These are phyloP conservation scores for Hyppa rectilinea DNA, from an alignment of 2,888 invertebrate genomes.

Conservation along the genomic window DNA sequence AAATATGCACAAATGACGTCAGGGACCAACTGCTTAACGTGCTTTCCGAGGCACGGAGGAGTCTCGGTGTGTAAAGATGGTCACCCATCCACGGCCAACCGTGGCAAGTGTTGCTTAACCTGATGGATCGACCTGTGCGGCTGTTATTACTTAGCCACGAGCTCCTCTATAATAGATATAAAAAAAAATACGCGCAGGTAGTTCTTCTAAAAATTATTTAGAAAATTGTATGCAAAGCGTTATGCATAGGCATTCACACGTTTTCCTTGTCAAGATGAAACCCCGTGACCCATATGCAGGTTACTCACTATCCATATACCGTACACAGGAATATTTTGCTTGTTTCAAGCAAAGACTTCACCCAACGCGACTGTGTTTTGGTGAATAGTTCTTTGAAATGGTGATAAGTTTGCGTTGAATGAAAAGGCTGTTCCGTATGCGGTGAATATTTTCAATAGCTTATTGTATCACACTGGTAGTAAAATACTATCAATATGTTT, in stretches of 20 bases:
- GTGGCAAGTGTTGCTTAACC: no score
- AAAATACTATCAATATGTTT: slow-evolving; percentile 4
- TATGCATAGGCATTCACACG: slow-evolving; percentile 46
- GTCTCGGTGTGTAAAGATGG: no score
- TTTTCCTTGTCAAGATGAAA: slow-evolving; percentile 28
- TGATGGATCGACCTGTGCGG: no score
- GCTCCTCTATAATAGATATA: no score
- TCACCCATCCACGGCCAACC: no score
- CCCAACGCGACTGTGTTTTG: neutral
- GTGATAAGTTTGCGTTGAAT: neutral
- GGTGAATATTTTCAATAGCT: neutral
- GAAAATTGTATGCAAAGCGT: slow-evolving; percentile 23
- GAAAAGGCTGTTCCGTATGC: neutral
- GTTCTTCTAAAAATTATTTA: neutral
- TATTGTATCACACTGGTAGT: neutral
- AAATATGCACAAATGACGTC: no score
- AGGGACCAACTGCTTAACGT: no score
- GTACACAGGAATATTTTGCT: slow-evolving; percentile 12
- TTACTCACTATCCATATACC: neutral
- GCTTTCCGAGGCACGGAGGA: no score
- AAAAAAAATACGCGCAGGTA: no score
- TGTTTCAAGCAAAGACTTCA: neutral
- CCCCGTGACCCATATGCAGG: slow-evolving; percentile 41
- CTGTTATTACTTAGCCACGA: no score
- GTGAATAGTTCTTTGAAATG: slow-evolving; percentile 6